Evolutionary conservation across 35 echinoderm and acorn worm species (phyloP), one percentile per base, ranked within the genome.

Genomic region (Amphiura filiformis): DNA sequence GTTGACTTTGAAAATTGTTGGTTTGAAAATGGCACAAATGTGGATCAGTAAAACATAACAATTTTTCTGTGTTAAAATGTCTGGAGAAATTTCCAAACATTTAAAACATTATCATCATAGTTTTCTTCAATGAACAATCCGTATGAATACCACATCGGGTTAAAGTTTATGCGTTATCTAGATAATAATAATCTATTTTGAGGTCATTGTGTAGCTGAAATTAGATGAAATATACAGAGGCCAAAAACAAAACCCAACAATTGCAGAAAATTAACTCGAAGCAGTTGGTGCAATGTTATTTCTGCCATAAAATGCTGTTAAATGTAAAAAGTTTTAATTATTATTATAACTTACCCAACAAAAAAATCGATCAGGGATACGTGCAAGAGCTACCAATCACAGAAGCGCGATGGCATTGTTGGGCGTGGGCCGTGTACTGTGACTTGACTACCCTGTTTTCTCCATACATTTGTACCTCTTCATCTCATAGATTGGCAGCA

Each of bases 401-500:
- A 52, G 20, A 52, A 11, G 44, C 7, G 20, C 7, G 20, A 52
- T 52, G 44, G 44, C 20, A 20, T 11, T 11, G 7, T 52, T 52
- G 44, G 20, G 44, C n/a, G 44, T 52, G 7, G 20, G 44, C 20
- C 20, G 20, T 52, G 44, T 7, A 52, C 20, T 52, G 44, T 52
- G 7, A 52, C 44, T 11, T 52, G 20, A 11, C 7, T 11, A 52
- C 20, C 20, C 44, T 11, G 44, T 52, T 52, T 52, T 52, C 44
- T 52, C 44, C 20, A 52, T 28, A 9, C 9, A 77, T 31, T 77
- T 77, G 76, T 30, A 23, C 76, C 2, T 87, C 41, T 70, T 78
- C 39, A 78, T 34, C 80, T n/a, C n/a, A n/a, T n/a, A 97, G 94
- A 93, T 78, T 97, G 94, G 94, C 94, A 97, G 78, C 91, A 97